A percentile compares a stretch with the other conserved stretches of the same genome.
Conservation (phyloP, 37 sponge, comb jelly and placozoan species). For the Aplysina aerophoba region DNA sequence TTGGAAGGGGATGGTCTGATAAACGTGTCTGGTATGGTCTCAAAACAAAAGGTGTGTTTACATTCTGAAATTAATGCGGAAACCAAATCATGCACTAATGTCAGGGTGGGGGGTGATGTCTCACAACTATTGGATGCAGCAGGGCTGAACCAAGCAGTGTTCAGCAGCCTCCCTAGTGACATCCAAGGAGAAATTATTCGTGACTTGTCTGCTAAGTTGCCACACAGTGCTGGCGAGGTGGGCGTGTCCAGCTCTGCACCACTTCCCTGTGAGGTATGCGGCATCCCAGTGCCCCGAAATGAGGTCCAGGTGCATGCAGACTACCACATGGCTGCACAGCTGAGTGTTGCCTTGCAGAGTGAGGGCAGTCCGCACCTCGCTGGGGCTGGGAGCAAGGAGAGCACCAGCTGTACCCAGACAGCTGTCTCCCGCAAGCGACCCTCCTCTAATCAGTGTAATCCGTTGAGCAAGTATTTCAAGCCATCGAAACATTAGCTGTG, state of each 20-base stretch:
- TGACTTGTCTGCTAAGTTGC: background rate
- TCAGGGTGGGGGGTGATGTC: background rate
- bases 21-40: no score
- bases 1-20: no score
- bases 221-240: background rate
- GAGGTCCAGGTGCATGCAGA: conserved; percentile 5
- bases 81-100: no score
- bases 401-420: background rate
- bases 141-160: background rate
- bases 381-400: background rate
- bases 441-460: background rate
- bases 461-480: no score
- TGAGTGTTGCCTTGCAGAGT: background rate
- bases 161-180: background rate
- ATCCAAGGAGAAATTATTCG: conserved; percentile 8
- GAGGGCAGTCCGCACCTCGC: background rate
- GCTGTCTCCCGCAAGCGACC: background rate
- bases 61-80: no score
- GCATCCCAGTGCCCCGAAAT: background rate
- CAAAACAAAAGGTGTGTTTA: no score
- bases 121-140: conserved; percentile 20
- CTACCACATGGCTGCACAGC: background rate
- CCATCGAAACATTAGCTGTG: no score
- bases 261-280: conserved; percentile 14
- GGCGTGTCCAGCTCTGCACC: background rate